Base-by-base conservation (phyloP, 2,888 invertebrate species). In the Cybosia mesomella region DNA sequence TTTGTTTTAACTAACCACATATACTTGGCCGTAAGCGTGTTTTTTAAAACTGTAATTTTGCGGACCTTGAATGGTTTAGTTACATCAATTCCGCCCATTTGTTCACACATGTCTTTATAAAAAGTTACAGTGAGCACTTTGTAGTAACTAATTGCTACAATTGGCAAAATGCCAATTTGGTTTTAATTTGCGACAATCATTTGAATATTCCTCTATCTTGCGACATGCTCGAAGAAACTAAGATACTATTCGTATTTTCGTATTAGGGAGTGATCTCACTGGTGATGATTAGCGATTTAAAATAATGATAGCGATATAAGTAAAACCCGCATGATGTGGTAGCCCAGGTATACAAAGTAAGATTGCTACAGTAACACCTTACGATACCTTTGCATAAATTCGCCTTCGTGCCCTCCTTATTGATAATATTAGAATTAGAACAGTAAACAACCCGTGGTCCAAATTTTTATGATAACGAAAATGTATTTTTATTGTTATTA, bases 121-220 rank as follows among this genome's bases (percentile, higher is more conserved):
- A 74, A 81, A 49, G 67, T 24, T 63, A 76, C 80, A 77, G 73
- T 80, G 71, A 77, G 77, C 84, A 87, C 86, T 88, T 87, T 82
- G 74, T 76, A 79, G 70, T 78, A 71, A 86, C 88, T 88, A 87
- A 87, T 88, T 86, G 21, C 83, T 72, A 74, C 80, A 80, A 85
- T 87, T 91, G 91, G 89, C 87, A 81, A 74, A 34, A 49, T 81
- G 89, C 92, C 91, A 88, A 85, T 84, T 81, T 77, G 77, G 79
- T 84, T 82, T 78, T 82, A 83, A 90, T 89, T 85, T 84, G 80
- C 77, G 71, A 71, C 70, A 77, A 77, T 79, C 72, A 73, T 81
- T 76, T 76, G 71, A 68, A 81, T 76, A 76, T 71, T 72, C 77
- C 55, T 59, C 66, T 66, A 72, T 69, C 67, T 74, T 73, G 77